These are phyloP conservation scores for Geococcyx californianus DNA, from an alignment of 2,113 vertebrate species.

Conservation along the genomic window DNA sequence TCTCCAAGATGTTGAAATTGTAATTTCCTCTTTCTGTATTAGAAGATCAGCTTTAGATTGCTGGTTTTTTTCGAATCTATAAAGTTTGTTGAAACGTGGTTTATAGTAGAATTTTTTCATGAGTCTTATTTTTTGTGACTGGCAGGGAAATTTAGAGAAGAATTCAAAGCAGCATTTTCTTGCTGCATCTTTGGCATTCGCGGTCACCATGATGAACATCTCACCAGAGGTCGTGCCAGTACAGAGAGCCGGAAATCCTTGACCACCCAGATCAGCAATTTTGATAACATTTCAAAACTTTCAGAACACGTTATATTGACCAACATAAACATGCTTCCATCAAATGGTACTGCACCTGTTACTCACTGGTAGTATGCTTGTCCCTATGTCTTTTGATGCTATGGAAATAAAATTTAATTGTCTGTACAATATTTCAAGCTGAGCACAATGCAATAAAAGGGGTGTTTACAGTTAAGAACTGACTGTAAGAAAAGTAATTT, in stretches of 20 bases:
- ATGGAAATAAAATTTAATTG: conserved; percentile 34
- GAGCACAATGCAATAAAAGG: neutral
- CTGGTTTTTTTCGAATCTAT: neutral
- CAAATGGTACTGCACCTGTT: conserved; percentile 57
- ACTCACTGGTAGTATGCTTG: conserved; percentile 49
- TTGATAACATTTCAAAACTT: conserved; percentile 86
- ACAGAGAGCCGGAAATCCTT: conserved; percentile 93
- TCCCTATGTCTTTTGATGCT: neutral
- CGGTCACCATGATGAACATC: conserved; percentile 67
- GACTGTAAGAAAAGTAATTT: neutral
- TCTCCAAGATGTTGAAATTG: neutral
- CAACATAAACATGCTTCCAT: conserved; percentile 71
- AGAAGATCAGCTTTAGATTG: neutral
- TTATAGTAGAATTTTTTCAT: conserved; percentile 20
- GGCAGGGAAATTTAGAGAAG: conserved; percentile 93
- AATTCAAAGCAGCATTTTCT: conserved; percentile 96
- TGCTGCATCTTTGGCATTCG: conserved; percentile 79
- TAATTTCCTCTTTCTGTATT: neutral
- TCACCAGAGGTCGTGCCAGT: conserved; percentile 76
- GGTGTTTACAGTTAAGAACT: neutral
- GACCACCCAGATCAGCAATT: conserved; percentile 89
- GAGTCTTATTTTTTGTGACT: conserved; percentile 40
- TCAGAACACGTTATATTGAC: conserved; percentile 88
- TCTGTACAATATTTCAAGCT: neutral
- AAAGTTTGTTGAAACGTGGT: neutral